Conservation (phyloP, 2,797 vertebrate genomes). For the Eospalax fontanierii region DNA sequence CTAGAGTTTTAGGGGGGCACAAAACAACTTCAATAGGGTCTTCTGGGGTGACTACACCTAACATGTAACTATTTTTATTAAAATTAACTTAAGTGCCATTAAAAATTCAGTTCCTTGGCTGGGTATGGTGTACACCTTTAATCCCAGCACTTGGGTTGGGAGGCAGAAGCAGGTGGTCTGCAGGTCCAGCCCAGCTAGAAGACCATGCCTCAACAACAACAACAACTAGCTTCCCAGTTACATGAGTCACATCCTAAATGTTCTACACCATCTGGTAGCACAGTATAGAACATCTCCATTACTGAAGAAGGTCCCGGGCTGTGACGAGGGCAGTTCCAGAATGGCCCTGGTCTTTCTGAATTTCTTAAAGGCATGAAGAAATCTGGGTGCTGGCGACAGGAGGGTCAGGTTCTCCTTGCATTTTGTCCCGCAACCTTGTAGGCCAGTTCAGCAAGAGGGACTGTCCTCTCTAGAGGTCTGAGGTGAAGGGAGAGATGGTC, state of each 20-base stretch:
- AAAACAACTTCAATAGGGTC: not conserved
- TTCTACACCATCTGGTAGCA: not conserved
- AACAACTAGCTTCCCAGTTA: not conserved
- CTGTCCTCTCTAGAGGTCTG: not conserved
- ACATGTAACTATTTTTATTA: not conserved
- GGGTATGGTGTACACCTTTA: too few relatives aligned
- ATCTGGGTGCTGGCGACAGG: not conserved
- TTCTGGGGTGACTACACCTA: not conserved
- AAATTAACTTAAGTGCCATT: conserved; percentile 1
- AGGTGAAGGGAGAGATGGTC: not conserved
- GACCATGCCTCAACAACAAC: too few relatives aligned
- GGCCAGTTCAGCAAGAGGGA: not conserved
- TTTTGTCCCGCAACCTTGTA: too few relatives aligned
- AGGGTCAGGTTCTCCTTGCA: not conserved
- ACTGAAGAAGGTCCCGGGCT: not conserved
- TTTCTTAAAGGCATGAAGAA: not conserved
- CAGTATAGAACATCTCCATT: not conserved
- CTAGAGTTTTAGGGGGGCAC: not conserved
- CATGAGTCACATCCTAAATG: not conserved
- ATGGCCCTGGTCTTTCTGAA: not conserved
- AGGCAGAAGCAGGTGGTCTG: too few relatives aligned
- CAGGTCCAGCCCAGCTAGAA: too few relatives aligned
- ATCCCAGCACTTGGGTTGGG: too few relatives aligned
- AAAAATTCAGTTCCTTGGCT: not conserved
- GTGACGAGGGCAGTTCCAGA: not conserved